Percentiles rank a stretch among this genome's conserved stretches.
phyloP scores from a whole-genome alignment of 2,113 vertebrate species.

The Istiophorus platypterus region DNA sequence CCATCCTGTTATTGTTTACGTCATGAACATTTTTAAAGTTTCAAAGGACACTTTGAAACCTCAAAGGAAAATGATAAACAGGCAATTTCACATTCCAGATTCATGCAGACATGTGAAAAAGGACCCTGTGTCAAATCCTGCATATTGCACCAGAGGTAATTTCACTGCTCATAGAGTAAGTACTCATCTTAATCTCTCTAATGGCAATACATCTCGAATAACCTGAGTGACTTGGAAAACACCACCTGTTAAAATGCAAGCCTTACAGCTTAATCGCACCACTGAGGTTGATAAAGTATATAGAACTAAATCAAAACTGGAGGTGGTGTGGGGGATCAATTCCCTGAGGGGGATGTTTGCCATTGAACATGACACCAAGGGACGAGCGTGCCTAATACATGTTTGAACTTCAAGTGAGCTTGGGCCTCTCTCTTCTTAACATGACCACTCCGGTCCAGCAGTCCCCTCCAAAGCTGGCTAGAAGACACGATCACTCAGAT shows the following conservation, averaged over 20 bases:
- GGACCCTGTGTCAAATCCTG: not conserved
- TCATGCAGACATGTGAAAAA: constrained; percentile 40
- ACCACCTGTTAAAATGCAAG: constrained; percentile 64
- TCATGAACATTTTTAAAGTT: not conserved
- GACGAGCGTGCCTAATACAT: constrained; percentile 81
- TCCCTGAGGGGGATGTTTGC: constrained; percentile 60
- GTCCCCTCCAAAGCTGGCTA: constrained; percentile 35
- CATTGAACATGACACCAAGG: constrained; percentile 80
- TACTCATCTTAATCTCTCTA: constrained; percentile 65
- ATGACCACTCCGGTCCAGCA: constrained; percentile 57
- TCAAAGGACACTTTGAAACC: not conserved
- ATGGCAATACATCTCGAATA: constrained; percentile 68
- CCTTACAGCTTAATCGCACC: constrained; percentile 51
- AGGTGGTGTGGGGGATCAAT: constrained; percentile 69
- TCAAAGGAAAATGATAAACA: constrained; percentile 32
- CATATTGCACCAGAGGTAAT: constrained; percentile 26
- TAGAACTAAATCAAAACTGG: constrained; percentile 74
- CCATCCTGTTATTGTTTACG: not conserved
- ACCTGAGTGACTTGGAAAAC: constrained; percentile 60
- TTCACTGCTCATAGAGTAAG: constrained; percentile 53
- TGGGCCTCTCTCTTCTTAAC: constrained; percentile 73
- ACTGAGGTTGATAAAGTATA: constrained; percentile 73
- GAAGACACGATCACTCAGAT: constrained; percentile 50
- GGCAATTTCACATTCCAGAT: constrained; percentile 12
- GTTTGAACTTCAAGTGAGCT: constrained; percentile 80